Conservation (phyloP, 1,140 invertebrate species). For the Atta texana region DNA sequence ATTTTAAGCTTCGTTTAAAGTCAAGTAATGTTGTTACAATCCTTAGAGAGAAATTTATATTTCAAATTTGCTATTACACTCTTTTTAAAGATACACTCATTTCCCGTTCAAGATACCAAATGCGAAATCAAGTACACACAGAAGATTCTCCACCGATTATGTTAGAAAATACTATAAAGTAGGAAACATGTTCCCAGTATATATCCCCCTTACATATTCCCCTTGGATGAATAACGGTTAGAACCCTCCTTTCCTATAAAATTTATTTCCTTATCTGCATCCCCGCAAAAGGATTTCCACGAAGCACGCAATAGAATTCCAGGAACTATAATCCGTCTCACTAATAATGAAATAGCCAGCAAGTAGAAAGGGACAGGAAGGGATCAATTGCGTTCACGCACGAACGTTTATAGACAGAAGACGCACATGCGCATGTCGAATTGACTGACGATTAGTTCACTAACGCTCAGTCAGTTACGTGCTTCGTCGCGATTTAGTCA, state of each 20-base stretch:
- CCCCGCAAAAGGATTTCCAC: background rate
- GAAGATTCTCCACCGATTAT: no score
- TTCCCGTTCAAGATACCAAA: background rate
- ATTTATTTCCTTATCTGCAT: conserved; percentile 10
- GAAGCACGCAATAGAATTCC: conserved; percentile 14
- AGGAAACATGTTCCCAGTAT: conserved; percentile 1
- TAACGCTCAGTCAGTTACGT: background rate
- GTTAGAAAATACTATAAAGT: background rate
- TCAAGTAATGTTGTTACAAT: no score
- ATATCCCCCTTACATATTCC: conserved; percentile 36
- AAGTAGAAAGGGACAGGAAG: background rate
- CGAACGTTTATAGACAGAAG: background rate
- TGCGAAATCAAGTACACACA: background rate
- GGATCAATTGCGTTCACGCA: conserved; percentile 36
- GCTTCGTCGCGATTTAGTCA: conserved; percentile 1
- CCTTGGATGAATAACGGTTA: conserved; percentile 1
- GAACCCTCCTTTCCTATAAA: background rate
- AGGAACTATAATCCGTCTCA: background rate
- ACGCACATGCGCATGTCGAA: conserved; percentile 67
- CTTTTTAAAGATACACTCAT: background rate
- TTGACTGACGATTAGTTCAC: conserved; percentile 7
- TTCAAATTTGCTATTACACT: background rate
- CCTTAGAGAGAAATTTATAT: conserved; percentile 1
- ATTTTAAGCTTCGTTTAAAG: no score
- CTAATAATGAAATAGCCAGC: conserved; percentile 17